These are phyloP conservation scores for Lepidocyrtoides sp. DNA, from an alignment of 2,888 invertebrate species.

Conservation along the genomic window DNA sequence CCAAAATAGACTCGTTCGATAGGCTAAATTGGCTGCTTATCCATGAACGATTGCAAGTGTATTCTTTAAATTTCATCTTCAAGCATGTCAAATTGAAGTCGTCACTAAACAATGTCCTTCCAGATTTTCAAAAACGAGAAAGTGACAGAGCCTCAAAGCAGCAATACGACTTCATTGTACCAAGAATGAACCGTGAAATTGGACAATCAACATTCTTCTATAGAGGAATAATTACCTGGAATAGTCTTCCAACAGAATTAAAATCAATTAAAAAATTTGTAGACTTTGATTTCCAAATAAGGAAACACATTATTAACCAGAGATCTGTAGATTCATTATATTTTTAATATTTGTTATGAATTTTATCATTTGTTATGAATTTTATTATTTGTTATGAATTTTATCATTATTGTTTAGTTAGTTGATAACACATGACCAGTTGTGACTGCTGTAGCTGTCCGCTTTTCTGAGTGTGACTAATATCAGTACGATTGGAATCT, in stretches of 20 bases:
- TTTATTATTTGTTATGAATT: no score
- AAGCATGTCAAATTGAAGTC: not conserved
- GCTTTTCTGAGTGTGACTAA: not conserved
- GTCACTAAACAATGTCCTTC: not conserved
- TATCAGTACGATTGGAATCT: not conserved
- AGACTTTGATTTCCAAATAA: not conserved
- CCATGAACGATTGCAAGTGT: not conserved
- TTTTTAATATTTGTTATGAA: no score
- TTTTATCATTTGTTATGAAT: no score
- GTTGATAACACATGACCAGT: no score
- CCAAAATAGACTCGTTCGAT: not conserved
- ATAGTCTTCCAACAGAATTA: not conserved
- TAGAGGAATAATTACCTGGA: not conserved
- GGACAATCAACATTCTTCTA: not conserved
- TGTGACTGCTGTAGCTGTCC: no score
- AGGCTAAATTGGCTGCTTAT: not conserved
- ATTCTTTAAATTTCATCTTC: not conserved
- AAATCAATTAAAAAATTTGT: not conserved
- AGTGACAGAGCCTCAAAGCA: not conserved
- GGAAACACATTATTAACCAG: not conserved
- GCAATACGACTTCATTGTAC: not conserved
- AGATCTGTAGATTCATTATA: no score
- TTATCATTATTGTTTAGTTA: no score
- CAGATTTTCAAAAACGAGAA: not conserved
- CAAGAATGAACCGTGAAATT: not conserved